phyloP scores from a whole-genome alignment of 1,140 invertebrate species.

The Luehdorfia chinensis region DNA sequence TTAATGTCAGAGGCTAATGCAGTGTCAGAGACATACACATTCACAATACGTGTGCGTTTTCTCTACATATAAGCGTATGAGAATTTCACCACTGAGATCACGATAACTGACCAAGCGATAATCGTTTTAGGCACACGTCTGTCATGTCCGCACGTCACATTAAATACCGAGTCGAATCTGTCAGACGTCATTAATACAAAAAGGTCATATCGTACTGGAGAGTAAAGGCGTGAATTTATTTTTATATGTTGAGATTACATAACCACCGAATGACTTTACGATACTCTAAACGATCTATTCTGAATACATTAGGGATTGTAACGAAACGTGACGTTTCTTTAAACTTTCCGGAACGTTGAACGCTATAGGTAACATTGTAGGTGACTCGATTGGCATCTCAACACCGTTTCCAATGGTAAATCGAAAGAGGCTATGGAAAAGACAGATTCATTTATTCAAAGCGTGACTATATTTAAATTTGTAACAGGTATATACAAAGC shows the following conservation, averaged over 20 bases:
- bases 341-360: conserved; percentile 5
- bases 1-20: too few relatives aligned
- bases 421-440: conserved; percentile 9
- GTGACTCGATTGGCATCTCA: conserved; percentile 12
- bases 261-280: conserved; percentile 3
- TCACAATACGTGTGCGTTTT: too few relatives aligned
- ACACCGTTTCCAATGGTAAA: not conserved
- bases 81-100: not conserved
- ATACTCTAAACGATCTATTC: conserved; percentile 14
- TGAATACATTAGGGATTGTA: conserved; percentile 7
- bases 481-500: too few relatives aligned
- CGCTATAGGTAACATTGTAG: not conserved
- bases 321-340: conserved; percentile 7
- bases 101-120: conserved; percentile 7
- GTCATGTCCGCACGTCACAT: conserved; percentile 3
- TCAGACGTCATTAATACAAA: conserved; percentile 10
- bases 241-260: conserved; percentile 1
- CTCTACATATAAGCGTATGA: not conserved
- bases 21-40: too few relatives aligned
- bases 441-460: conserved; percentile 16
- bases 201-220: conserved; percentile 2
- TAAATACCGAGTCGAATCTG: conserved; percentile 2
- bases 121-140: conserved; percentile 3
- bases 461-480: conserved; percentile 14
- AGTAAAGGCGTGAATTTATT: conserved; percentile 12